Conservation (phyloP, 2,797 vertebrate species). For the Peromyscus nudipes region DNA sequence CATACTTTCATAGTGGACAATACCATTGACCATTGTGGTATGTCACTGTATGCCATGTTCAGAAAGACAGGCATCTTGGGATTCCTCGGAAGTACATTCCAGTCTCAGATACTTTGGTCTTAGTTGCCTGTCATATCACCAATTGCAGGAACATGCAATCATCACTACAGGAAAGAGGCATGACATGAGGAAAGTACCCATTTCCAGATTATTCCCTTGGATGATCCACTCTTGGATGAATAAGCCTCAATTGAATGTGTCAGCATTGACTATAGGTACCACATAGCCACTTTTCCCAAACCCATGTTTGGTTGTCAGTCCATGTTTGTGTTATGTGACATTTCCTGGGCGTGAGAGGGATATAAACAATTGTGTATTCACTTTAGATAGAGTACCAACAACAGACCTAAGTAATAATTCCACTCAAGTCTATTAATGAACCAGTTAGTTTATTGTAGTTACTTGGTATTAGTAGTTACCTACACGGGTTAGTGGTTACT, state of each 20-base stretch:
- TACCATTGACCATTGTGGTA: background rate
- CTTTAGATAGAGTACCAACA: background rate
- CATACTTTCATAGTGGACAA: background rate
- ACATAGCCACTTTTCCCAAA: background rate
- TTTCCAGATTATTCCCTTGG: background rate
- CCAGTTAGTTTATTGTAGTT: background rate
- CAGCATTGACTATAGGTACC: background rate
- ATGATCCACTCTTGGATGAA: background rate
- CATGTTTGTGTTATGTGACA: background rate
- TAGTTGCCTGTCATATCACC: background rate
- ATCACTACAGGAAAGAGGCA: background rate
- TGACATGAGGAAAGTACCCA: background rate
- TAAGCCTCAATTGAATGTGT: background rate
- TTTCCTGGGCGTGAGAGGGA: background rate
- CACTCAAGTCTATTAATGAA: background rate
- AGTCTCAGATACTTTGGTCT: background rate
- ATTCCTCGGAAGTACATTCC: background rate
- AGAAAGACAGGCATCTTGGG: background rate
- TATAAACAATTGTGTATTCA: background rate
- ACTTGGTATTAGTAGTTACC: background rate
- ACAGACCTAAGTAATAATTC: background rate
- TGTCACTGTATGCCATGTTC: background rate
- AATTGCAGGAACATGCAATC: background rate
- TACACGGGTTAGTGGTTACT: background rate
- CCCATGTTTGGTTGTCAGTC: background rate